Evolutionary conservation across 2,888 invertebrate species (phyloP).

Genomic region (Biston betularia): DNA sequence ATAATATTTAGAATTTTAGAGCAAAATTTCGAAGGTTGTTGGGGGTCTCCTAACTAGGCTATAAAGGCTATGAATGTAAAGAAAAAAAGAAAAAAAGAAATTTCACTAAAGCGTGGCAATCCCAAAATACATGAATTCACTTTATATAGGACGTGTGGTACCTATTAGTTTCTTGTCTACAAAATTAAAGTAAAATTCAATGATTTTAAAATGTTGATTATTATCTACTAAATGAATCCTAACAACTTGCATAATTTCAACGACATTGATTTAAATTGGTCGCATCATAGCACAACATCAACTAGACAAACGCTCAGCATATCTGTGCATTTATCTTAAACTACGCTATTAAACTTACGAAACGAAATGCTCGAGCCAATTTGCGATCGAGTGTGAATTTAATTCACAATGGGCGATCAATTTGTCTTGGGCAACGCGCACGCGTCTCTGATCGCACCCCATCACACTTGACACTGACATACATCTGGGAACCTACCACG

Average conservation of each 20-base stretch:
- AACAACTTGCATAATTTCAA: background rate
- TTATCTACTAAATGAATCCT: too few relatives aligned
- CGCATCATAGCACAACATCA: slow-evolving; percentile 11
- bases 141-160: too few relatives aligned
- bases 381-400: slow-evolving; percentile 58
- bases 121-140: too few relatives aligned
- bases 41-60: too few relatives aligned
- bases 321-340: slow-evolving; percentile 36
- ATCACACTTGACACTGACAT: slow-evolving; percentile 54
- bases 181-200: too few relatives aligned
- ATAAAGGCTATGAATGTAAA: too few relatives aligned
- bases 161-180: too few relatives aligned
- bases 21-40: too few relatives aligned
- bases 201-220: too few relatives aligned
- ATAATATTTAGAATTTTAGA: too few relatives aligned
- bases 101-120: too few relatives aligned
- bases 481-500: slow-evolving; percentile 27
- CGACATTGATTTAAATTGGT: slow-evolving; percentile 14
- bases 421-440: slow-evolving; percentile 40
- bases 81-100: too few relatives aligned
- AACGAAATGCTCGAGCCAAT: slow-evolving; percentile 46
- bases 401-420: slow-evolving; percentile 54
- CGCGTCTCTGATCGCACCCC: slow-evolving; percentile 39
- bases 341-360: slow-evolving; percentile 42
- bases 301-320: slow-evolving; percentile 38